phyloP scores from a whole-genome alignment of 2,113 vertebrate genomes.

The Ammospiza nelsoni region DNA sequence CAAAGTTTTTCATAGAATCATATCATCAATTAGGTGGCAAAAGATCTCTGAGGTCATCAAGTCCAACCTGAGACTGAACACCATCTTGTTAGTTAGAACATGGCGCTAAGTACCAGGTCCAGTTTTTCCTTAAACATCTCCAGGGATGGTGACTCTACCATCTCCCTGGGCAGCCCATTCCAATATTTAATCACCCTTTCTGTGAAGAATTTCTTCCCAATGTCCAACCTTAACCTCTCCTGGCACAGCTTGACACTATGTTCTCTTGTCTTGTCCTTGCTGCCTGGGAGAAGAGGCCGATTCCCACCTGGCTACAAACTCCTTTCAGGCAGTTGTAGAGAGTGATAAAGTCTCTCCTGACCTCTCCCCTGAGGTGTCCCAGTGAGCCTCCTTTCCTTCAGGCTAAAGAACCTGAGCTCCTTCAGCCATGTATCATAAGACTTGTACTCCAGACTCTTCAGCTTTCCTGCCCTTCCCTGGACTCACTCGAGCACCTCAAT shows the following conservation, averaged over 20 bases:
- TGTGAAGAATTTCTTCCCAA: not conserved
- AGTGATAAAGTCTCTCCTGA: not conserved
- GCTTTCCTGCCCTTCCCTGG: not conserved
- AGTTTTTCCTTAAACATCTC: not conserved
- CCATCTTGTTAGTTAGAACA: not conserved
- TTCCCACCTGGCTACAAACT: not conserved
- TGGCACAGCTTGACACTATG: not conserved
- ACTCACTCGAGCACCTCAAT: not conserved
- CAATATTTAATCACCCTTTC: not conserved
- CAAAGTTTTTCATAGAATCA: not conserved
- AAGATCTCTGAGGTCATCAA: not conserved
- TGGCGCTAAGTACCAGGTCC: not conserved
- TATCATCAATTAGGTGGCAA: not conserved
- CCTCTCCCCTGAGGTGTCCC: not conserved
- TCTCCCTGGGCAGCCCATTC: not conserved
- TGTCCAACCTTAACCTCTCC: not conserved
- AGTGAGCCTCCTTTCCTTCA: not conserved
- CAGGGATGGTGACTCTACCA: not conserved
- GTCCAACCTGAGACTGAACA: not conserved
- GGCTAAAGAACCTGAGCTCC: not conserved
- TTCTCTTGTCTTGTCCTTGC: not conserved
- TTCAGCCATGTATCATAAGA: not conserved
- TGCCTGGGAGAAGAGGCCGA: not conserved
- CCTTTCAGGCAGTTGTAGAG: not conserved
- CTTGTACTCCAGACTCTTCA: not conserved